Evolutionary conservation across 1,140 invertebrate genomes (phyloP), one percentile per base, ranked within the genome.

Genomic region (Bursaphelenchus mucronatus): DNA sequence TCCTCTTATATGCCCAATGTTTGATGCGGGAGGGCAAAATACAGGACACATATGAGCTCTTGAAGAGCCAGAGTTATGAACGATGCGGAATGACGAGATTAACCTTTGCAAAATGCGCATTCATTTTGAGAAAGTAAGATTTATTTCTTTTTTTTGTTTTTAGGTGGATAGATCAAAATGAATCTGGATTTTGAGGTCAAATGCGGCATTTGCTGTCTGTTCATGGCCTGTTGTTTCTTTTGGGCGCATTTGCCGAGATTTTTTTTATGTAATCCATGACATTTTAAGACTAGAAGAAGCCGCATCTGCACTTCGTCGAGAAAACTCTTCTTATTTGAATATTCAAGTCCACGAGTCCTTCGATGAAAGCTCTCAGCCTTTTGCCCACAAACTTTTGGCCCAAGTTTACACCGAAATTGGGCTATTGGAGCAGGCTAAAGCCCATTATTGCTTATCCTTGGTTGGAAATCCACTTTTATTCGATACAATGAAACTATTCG

Each of bases 21-120:
- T 39, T 59, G 57, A 59, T 59, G 57, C 57, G 40, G 4, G 1
- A 5, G 40, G 40, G 40, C 40, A 39, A 30, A 17, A 5, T 59
- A 11, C 0, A 17, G 13, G 57, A 58, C 2, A 44, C 57, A 3
- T 44, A 59, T 39, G 57, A 59, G 13, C 45, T 59, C 19, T 39
- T 59, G 57, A 59, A 59, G 41, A n/a, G 44, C 40, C 46, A 59
- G 39, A 9, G 57, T 50, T 59, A 44, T 50, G 57, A n/a, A n/a
- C 57, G 57, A n/a, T 44, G 40, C 11, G 30, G 57, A n/a, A n/a
- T 15, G 41, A 40, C 13, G 19, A 39, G 57, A 4, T 59, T 59
- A 1, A 39, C 52, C 13, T 59, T 59, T 39, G 57, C 57, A 3
- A 59, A 43, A 50, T 59, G 57, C 40, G 57, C 57, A 11, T 59